Conservation (phyloP, 2,113 vertebrate genomes). For the Syrrhaptes paradoxus region DNA sequence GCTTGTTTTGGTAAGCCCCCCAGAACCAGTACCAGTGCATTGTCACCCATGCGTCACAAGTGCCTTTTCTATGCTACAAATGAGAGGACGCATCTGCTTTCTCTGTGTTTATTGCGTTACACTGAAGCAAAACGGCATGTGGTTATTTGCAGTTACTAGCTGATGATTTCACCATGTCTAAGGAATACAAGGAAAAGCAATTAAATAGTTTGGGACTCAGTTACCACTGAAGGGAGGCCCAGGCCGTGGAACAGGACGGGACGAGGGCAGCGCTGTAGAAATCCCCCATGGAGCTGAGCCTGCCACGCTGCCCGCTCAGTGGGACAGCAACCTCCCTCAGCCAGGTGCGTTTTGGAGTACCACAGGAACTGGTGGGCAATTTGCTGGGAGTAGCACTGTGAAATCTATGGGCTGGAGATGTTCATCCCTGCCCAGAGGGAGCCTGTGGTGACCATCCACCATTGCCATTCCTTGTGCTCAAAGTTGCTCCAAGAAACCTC, state of each 20-base stretch:
- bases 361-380: background rate
- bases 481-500: background rate
- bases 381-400: background rate
- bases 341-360: background rate
- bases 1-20: background rate
- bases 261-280: background rate
- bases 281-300: background rate
- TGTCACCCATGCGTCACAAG: rapidly evolving
- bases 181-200: background rate
- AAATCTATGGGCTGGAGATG: background rate
- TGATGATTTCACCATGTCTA: background rate
- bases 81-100: background rate
- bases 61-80: background rate
- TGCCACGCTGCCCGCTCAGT: rapidly evolving
- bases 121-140: background rate
- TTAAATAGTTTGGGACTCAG: background rate
- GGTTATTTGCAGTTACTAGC: background rate
- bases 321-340: background rate
- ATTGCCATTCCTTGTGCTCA: background rate
- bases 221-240: background rate
- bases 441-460: background rate
- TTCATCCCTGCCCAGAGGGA: background rate
- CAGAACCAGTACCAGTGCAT: background rate
- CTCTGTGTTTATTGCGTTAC: conserved; percentile 14
- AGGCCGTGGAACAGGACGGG: background rate